Base-by-base conservation (phyloP, 2,113 vertebrate species). In the Elephas maximus region DNA sequence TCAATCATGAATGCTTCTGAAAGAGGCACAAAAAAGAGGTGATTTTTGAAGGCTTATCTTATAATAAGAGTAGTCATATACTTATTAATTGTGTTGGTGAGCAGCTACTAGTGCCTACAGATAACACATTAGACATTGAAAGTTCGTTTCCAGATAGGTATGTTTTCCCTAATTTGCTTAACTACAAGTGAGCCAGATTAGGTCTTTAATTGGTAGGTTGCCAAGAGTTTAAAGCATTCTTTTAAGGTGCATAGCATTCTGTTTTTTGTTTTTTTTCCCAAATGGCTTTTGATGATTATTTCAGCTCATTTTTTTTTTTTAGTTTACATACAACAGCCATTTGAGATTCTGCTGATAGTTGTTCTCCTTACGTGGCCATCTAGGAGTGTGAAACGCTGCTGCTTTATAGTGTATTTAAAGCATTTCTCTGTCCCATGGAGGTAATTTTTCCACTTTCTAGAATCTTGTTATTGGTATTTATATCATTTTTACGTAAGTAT, bases 381-480 rank as follows among this genome's bases (percentile, higher is more conserved):
- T 30, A 73, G 33, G 69, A 67, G 4, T 45, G 3, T 63, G 23
- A 63, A 41, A 8, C 67, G n/a, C 30, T 77, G 33, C 26, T 93
- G 67, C 51, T 83, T 93, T 78, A 62, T 65, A 37, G 11, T 88
- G 3, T 48, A 44, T 67, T 91, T 60, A 80, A 85, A 81, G 12
- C 44, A 44, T 53, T 94, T n/a, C 14, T 83, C 53, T 14, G 15
- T 57, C 37, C 21, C 45, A 48, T 26, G n/a, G 20, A 8, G 33
- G 48, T 89, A 33, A 80, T 90, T 67, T 86, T 33, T 10, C 33
- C 11, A 53, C 41, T 90, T 77, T 88, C n/a, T 82, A 53, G 41
- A 90, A 69, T n/a, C 41, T 85, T 89, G 21, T 86, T 89, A n/a
- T 65, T 95, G 71, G 21, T 65, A 92, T 51, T 85, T 92, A 17